Base-by-base conservation (phyloP, 2,113 vertebrate genomes). In the Nasalis larvatus region DNA sequence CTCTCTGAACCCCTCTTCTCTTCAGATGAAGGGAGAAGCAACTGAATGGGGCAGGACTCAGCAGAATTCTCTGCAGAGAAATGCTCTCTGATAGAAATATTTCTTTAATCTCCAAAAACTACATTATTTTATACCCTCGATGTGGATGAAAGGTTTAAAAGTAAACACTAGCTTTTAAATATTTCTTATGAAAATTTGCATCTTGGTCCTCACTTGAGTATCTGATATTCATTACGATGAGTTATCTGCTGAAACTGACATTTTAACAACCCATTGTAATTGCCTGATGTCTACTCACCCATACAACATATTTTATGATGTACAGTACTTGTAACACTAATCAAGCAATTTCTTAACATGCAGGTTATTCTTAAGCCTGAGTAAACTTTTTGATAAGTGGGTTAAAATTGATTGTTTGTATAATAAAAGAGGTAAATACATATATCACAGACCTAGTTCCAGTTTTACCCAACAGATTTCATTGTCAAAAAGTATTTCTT, bases 141-240 rank as follows among this genome's bases (percentile, higher is more conserved):
- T 60, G 40, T 40, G 73, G 7, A 13, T 5, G 40, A 60, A 27
- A 81, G 17, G 4, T 87, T 84, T 84, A 84, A 45, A 96, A 96
- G 21, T 60, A 42, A 93, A 97, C 87, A 60, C 3, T 56, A 35
- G 42, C 45, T 86, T 95, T 86, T 66, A 95, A 95, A 69, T 73
- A 37, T 89, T 71, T 71, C 63, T 92, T 63, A 58, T 63, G 68
- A 90, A 93, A 91, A 88, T 21, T 42, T 73, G 45, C 37, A 66
- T 47, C 56, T 52, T 66, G 17, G 35, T 66, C n/a, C 60, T 96
- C 40, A 52, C 45, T 95, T 81, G 20, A 71, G 12, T 49, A 91
- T 54, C 49, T 54, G 14, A 20, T 93, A 74, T 84, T 94, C 86
- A 89, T 63, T 45, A 73, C 21, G 11, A 58, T 37, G 4, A 3